These are phyloP conservation scores for Drosophila anceps DNA, from an alignment of 2,888 invertebrate genomes.

Conservation along the genomic window DNA sequence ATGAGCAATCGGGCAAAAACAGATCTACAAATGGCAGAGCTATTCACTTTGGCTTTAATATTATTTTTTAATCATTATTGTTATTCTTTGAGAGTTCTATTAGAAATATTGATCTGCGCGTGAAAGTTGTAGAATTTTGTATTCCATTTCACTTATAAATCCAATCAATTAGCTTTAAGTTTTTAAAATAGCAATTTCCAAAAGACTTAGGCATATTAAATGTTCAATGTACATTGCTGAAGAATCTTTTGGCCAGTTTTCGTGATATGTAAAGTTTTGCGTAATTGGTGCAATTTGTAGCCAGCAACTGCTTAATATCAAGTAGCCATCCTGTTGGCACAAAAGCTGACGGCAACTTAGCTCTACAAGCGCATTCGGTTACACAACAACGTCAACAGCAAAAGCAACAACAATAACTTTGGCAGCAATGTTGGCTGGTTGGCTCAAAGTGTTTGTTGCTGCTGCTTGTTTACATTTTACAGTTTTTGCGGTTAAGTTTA, in stretches of 20 bases:
- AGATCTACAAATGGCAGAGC: neutral
- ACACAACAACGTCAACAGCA: conserved; percentile 43
- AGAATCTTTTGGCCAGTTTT: conserved; percentile 21
- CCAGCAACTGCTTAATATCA: conserved; percentile 51
- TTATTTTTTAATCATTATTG: neutral
- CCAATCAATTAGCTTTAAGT: neutral
- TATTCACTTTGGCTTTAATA: neutral
- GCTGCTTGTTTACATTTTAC: conserved; percentile 67
- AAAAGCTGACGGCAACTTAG: conserved; percentile 35
- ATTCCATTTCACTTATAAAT: too few relatives aligned
- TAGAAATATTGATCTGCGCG: too few relatives aligned
- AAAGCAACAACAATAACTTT: conserved; percentile 16
- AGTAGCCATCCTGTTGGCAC: conserved; percentile 64
- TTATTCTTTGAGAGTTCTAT: too few relatives aligned
- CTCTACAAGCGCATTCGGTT: conserved; percentile 37
- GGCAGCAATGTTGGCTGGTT: conserved; percentile 30
- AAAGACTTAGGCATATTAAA: neutral
- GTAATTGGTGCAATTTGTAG: conserved; percentile 57
- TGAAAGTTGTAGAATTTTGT: too few relatives aligned
- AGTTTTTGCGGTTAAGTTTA: conserved; percentile 67
- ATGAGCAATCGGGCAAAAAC: neutral
- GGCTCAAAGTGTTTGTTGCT: conserved; percentile 49
- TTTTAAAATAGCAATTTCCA: neutral
- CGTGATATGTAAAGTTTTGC: conserved; percentile 24
- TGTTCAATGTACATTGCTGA: neutral